These are phyloP conservation scores for Zonotrichia leucophrys DNA, from an alignment of 2,113 vertebrate genomes.

Conservation along the genomic window DNA sequence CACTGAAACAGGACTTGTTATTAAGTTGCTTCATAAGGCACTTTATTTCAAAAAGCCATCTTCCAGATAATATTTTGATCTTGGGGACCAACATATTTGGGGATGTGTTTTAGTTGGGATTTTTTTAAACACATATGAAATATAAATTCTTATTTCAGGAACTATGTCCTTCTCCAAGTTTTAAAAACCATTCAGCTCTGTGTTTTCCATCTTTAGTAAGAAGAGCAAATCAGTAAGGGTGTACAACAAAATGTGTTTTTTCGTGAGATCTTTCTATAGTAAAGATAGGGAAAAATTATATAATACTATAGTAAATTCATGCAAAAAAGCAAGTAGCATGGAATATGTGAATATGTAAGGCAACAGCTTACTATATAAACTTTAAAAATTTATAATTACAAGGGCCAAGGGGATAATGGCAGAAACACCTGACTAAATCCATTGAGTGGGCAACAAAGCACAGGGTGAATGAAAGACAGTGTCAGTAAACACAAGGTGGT, in stretches of 20 bases:
- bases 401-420: neutral
- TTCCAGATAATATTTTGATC: neutral
- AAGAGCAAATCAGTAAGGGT: neutral
- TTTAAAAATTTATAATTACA: neutral
- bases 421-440: neutral
- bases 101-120: fast-evolving
- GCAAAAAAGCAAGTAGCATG: neutral
- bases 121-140: neutral
- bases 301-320: neutral
- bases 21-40: neutral
- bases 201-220: neutral
- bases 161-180: neutral
- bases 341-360: neutral
- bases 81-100: neutral
- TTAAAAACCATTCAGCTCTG: neutral
- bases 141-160: neutral
- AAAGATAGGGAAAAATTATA: neutral
- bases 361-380: neutral
- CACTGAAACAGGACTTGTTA: neutral
- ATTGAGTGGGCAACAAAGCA: neutral
- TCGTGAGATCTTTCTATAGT: neutral
- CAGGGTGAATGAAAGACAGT: neutral
- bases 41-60: neutral
- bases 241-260: neutral
- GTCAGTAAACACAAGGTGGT: neutral